Base-by-base conservation (phyloP, 2,113 vertebrate species). In the Plestiodon gilberti region DNA sequence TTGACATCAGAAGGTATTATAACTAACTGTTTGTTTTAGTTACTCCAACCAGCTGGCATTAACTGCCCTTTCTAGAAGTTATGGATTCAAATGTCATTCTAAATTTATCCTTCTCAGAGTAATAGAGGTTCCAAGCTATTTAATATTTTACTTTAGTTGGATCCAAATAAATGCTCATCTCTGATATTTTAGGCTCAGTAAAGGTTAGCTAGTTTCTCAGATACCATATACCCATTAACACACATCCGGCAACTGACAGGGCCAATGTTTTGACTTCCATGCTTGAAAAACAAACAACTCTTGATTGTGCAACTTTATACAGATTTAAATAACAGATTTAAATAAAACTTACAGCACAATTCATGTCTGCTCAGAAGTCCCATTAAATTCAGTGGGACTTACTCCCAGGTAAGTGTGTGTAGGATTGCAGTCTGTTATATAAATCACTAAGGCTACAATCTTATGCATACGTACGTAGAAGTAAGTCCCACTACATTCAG, bases 1-100 rank as follows among this genome's bases (percentile, higher is more conserved):
- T 83, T 94, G 90, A 87, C 84, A 93, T 95, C 93, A 93, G 84
- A 85, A 89, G 75, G 78, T 87, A 86, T 90, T 94, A 81, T 89
- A 35, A n/a, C 81, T 86, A 88, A 94, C 88, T 94, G 92, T 96
- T 95, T 95, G 93, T 95, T 94, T 96, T 95, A 92, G 93, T 94
- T 95, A 95, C 94, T 94, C 91, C 90, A 87, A 93, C 92, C 92
- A 94, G 79, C 90, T 93, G 93, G 87, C 93, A 89, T 95, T 80
- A 91, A 93, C 92, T 96, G 93, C 90, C 94, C 94, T 95, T 95
- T 92, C 92, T 94, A 89, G 90, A 88, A 92, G 93, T 82, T 91
- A 81, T 89, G 90, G 92, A 94, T 93, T 83, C 90, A 95, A 96
- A 92, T 95, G 93, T 93, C 92, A 93, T 90, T 93, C 94, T 95